phyloP scores from a whole-genome alignment of 2,113 vertebrate species.

The Oreochromis spilurus region DNA sequence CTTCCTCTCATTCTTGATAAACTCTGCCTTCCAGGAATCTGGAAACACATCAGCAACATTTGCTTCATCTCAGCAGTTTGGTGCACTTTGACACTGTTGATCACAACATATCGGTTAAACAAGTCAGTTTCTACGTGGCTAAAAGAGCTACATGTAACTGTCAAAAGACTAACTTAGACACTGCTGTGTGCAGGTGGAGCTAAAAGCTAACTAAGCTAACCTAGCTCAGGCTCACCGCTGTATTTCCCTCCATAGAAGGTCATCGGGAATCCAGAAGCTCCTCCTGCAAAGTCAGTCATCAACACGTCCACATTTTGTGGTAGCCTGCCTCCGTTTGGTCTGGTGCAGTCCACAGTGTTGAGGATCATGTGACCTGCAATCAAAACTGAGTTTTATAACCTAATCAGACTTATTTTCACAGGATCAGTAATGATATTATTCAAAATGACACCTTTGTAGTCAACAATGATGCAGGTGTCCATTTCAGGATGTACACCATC shows the following conservation, averaged over 20 bases:
- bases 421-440: not conserved
- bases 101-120: not conserved
- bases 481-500: slow-evolving; percentile 81
- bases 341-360: slow-evolving; percentile 81
- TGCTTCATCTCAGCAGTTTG: not conserved
- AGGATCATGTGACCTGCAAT: slow-evolving; percentile 77
- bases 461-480: slow-evolving; percentile 81
- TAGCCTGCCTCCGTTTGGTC: slow-evolving; percentile 77
- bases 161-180: not conserved
- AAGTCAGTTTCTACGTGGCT: not conserved
- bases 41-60: not conserved
- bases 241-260: slow-evolving; percentile 78
- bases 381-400: not conserved
- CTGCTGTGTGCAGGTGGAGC: not conserved
- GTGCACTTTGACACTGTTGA: not conserved
- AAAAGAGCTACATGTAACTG: not conserved
- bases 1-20: slow-evolving; percentile 76
- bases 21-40: slow-evolving; percentile 73
- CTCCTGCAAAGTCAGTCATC: slow-evolving; percentile 82
- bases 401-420: not conserved
- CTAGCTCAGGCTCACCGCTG: slow-evolving; percentile 60
- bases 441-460: slow-evolving; percentile 74
- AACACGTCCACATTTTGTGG: slow-evolving; percentile 73
- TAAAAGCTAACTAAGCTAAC: not conserved
- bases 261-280: slow-evolving; percentile 82